A percentile compares a stretch with the other conserved stretches of the same genome.
These are phyloP conservation scores for Pachycephala philippinensis DNA, from an alignment of 2,113 vertebrate species.

Conservation along the genomic window DNA sequence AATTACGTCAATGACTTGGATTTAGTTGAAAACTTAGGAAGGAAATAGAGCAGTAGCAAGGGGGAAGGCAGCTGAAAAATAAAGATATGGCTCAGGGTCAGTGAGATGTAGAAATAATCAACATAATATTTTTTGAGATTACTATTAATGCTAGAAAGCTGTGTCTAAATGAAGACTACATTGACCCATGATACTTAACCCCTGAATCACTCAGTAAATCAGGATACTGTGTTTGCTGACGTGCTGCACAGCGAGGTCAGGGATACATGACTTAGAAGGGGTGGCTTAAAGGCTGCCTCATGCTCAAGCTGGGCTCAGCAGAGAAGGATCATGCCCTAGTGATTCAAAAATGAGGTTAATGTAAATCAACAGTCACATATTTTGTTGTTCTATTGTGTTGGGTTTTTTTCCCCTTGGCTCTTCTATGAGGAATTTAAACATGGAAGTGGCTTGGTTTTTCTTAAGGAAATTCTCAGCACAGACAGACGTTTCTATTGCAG, in stretches of 20 bases:
- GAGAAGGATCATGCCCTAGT: not conserved
- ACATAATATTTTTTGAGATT: not conserved
- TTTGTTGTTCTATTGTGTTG: not conserved
- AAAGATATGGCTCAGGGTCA: not conserved
- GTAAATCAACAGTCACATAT: not conserved
- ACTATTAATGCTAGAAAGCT: not conserved
- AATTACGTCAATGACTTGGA: conserved; percentile 6
- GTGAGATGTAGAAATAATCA: not conserved
- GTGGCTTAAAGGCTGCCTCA: not conserved
- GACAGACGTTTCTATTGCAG: not conserved
- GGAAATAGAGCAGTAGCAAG: conserved; percentile 11
- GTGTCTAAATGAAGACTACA: not conserved
- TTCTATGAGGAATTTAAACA: not conserved
- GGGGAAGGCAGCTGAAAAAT: conserved; percentile 1
- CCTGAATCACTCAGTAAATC: not conserved
- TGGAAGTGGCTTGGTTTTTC: not conserved
- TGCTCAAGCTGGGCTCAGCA: not conserved
- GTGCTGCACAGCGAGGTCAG: not conserved
- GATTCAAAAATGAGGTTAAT: not conserved
- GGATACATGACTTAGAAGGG: not conserved
- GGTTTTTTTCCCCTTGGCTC: not conserved
- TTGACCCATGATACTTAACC: not conserved
- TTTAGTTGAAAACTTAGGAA: not conserved
- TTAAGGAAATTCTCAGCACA: not conserved
- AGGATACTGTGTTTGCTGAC: not conserved